Evolutionary conservation across 2,888 invertebrate genomes (phyloP).

Genomic region (Toxonevra muliebris): DNA sequence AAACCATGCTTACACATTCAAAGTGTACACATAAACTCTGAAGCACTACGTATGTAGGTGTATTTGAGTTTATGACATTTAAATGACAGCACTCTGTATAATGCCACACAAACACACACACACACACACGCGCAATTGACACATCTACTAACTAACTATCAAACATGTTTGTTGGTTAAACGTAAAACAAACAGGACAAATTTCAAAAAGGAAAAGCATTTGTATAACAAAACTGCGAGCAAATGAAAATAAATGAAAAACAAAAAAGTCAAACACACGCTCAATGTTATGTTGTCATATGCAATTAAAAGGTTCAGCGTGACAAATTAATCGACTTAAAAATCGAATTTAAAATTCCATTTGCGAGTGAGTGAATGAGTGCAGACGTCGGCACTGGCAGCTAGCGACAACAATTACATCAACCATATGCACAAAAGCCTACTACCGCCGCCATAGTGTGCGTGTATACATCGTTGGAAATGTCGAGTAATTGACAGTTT

Average conservation of each 20-base stretch:
- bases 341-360: not conserved
- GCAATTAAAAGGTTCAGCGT: not conserved
- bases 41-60: too few relatives aligned
- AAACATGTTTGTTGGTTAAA: too few relatives aligned
- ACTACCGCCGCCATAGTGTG: too few relatives aligned
- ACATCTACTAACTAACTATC: too few relatives aligned
- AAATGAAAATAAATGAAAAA: not conserved
- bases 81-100: not conserved
- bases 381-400: not conserved
- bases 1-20: too few relatives aligned
- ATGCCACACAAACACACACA: too few relatives aligned
- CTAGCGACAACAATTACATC: not conserved
- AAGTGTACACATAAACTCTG: too few relatives aligned
- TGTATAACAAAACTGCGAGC: not conserved
- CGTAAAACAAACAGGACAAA: too few relatives aligned
- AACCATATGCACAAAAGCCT: not conserved
- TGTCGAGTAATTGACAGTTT: not conserved
- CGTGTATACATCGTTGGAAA: too few relatives aligned
- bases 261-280: not conserved
- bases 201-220: not conserved
- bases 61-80: not conserved
- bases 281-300: not conserved
- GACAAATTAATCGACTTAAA: not conserved
- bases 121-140: too few relatives aligned
- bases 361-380: not conserved